phyloP scores from a whole-genome alignment of 2,797 vertebrate genomes.

The Rhadinocentrus ornatus region DNA sequence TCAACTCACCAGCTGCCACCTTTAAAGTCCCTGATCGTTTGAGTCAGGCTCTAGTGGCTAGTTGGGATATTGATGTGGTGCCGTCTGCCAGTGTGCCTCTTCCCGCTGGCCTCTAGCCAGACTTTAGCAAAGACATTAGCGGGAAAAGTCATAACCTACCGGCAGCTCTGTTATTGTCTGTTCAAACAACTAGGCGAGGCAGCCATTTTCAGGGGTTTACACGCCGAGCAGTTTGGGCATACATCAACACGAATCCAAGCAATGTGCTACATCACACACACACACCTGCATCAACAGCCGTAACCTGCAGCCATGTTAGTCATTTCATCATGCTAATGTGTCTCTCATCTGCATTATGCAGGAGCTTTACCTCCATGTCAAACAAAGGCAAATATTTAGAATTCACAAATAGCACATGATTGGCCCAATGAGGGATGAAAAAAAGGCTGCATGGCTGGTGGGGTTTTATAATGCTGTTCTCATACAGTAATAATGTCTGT shows the following conservation, averaged over 20 bases:
- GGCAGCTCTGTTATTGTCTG: constrained; percentile 48
- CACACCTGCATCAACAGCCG: constrained; percentile 40
- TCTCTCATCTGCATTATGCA: constrained; percentile 56
- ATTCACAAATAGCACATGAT: constrained; percentile 42
- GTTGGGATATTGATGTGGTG: constrained; percentile 82
- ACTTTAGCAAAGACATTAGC: constrained; percentile 74
- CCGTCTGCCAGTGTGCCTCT: constrained; percentile 75
- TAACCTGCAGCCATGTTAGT: constrained; percentile 53
- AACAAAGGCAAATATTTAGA: constrained; percentile 64
- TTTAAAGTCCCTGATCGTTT: constrained; percentile 77
- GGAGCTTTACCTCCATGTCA: constrained; percentile 49
- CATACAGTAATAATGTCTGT: not conserved
- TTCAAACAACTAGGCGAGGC: constrained; percentile 50
- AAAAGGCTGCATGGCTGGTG: not conserved
- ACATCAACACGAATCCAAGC: constrained; percentile 37
- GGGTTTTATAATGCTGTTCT: constrained; percentile 5
- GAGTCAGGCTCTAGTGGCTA: constrained; percentile 77
- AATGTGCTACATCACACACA: constrained; percentile 37
- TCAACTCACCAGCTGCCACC: constrained; percentile 83
- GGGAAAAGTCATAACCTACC: constrained; percentile 71
- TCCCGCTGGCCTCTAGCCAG: constrained; percentile 73
- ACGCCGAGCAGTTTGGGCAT: constrained; percentile 45
- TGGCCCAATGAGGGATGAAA: constrained; percentile 41
- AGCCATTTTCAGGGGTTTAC: constrained; percentile 50
- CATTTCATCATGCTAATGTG: constrained; percentile 54